phyloP scores from a whole-genome alignment of 2,888 invertebrate species.

The Sphaeridia pumilis region DNA sequence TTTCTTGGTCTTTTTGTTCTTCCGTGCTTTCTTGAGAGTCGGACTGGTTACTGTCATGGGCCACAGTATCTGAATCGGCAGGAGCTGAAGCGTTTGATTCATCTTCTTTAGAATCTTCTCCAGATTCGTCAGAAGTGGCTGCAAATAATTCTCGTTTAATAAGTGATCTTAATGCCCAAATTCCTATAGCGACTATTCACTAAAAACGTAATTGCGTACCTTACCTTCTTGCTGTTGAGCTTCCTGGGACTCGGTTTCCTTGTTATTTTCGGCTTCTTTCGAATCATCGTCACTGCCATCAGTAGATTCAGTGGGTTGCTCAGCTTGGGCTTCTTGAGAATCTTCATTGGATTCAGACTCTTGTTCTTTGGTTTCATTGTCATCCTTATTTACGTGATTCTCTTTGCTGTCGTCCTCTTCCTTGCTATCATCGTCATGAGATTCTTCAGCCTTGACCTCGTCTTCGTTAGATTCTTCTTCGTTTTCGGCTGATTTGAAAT shows the following conservation, averaged over 20 bases:
- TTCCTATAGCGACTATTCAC: slow-evolving; percentile 36
- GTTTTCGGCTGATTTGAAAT: too few relatives aligned
- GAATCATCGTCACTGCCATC: neutral
- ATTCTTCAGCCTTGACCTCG: too few relatives aligned
- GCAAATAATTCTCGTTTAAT: neutral
- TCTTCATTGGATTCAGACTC: slow-evolving; percentile 38
- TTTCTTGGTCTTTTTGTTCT: slow-evolving; percentile 34
- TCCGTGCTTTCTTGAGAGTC: slow-evolving; percentile 33
- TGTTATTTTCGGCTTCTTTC: slow-evolving; percentile 4
- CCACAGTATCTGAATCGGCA: slow-evolving; percentile 32
- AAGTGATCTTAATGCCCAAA: neutral
- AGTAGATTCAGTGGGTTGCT: too few relatives aligned
- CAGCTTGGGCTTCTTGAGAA: slow-evolving; percentile 1
- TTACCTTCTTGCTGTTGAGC: slow-evolving; percentile 35
- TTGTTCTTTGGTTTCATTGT: slow-evolving; percentile 37
- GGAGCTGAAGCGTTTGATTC: slow-evolving; percentile 33
- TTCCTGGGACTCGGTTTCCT: slow-evolving; percentile 24
- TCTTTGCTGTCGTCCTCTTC: slow-evolving; percentile 9
- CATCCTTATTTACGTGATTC: slow-evolving; percentile 27
- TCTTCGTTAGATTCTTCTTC: too few relatives aligned
- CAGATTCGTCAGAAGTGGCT: slow-evolving; percentile 12
- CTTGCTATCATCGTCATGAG: too few relatives aligned
- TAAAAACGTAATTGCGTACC: slow-evolving; percentile 28
- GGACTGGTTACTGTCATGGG: slow-evolving; percentile 33
- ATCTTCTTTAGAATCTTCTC: slow-evolving; percentile 30